Conservation (phyloP, 2,113 vertebrate species). For the Pseudopodoces humilis region DNA sequence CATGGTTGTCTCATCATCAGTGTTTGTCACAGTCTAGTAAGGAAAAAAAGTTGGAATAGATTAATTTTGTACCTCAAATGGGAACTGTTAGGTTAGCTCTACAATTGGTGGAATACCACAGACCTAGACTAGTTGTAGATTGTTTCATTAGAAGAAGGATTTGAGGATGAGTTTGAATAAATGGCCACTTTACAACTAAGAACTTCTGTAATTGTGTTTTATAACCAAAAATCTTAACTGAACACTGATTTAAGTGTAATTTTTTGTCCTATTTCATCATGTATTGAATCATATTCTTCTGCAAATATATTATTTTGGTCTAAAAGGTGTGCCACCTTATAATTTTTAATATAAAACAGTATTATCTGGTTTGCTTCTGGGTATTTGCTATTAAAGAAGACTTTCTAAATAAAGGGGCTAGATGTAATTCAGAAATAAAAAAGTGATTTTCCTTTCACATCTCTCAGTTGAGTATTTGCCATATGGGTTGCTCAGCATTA, state of each 20-base stretch:
- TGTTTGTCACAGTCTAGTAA: not conserved
- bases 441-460: conserved; percentile 64
- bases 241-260: not conserved
- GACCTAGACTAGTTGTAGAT: not conserved
- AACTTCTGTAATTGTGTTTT: not conserved
- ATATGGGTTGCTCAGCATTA: conserved; percentile 76
- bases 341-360: not conserved
- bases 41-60: not conserved
- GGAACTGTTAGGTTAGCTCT: not conserved
- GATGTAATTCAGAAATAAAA: conserved; percentile 65
- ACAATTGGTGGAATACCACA: not conserved
- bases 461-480: conserved; percentile 69
- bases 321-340: not conserved
- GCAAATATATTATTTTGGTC: not conserved
- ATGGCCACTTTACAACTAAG: not conserved
- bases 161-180: not conserved
- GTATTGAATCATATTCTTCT: not conserved
- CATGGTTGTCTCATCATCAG: not conserved
- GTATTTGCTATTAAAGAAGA: conserved; percentile 31
- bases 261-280: not conserved
- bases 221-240: not conserved
- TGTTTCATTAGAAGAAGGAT: not conserved
- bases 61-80: not conserved
- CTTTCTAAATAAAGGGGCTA: conserved; percentile 39
- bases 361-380: not conserved